Percentiles rank a stretch among this genome's conserved stretches.
phyloP scores from a whole-genome alignment of 2,113 vertebrate species.

The Acrocephalus arundinaceus region DNA sequence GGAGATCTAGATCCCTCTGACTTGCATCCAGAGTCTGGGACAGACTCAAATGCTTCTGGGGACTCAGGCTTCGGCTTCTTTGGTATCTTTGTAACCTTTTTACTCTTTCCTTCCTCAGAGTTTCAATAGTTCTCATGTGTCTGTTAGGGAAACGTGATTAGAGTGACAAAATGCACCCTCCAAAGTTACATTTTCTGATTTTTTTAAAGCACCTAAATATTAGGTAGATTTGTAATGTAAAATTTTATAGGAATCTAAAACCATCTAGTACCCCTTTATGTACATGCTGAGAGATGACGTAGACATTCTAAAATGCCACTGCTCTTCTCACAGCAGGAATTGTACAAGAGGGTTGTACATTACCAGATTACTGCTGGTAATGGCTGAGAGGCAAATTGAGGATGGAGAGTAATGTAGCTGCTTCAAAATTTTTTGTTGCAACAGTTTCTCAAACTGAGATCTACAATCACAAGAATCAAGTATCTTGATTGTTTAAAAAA shows the following conservation, averaged over 20 bases:
- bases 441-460: neutral
- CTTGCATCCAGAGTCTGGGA: constrained; percentile 40
- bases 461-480: neutral
- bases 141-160: constrained; percentile 38
- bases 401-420: neutral
- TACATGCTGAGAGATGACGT: neutral
- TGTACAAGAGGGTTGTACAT: neutral
- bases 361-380: neutral
- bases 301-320: neutral
- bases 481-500: neutral
- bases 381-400: neutral
- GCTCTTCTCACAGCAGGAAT: neutral
- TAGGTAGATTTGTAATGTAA: neutral
- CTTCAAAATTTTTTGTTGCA: neutral
- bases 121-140: constrained; percentile 83
- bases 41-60: constrained; percentile 75
- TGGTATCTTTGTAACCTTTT: constrained; percentile 76
- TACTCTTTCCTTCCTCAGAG: constrained; percentile 79
- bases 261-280: neutral
- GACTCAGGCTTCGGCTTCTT: constrained; percentile 85
- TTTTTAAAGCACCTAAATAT: neutral
- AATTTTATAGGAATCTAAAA: neutral
- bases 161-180: neutral
- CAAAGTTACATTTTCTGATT: neutral
- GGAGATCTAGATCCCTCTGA: constrained; percentile 64